phyloP scores from a whole-genome alignment of 2,797 vertebrate species.

The Galaxias olidus region DNA sequence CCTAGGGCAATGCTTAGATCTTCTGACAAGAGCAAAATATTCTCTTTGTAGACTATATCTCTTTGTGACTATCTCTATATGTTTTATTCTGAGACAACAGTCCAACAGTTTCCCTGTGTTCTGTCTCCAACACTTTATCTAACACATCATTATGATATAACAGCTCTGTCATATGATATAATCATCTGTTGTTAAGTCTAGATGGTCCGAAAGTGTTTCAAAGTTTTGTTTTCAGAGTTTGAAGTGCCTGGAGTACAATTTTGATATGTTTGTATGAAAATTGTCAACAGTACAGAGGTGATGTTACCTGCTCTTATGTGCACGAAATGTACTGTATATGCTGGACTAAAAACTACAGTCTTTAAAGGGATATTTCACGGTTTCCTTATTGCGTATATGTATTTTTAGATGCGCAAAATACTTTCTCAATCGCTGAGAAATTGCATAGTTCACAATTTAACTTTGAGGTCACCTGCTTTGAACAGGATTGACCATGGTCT shows the following conservation, averaged over 20 bases:
- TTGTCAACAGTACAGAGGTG: not conserved
- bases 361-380: too few species aligned
- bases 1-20: slow-evolving; percentile 4
- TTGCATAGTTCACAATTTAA: slow-evolving; percentile 13
- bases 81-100: not conserved
- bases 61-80: not conserved
- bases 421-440: slow-evolving; percentile 4
- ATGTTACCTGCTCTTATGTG: slow-evolving; percentile 9
- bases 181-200: slow-evolving; percentile 11
- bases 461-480: not conserved
- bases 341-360: too few species aligned
- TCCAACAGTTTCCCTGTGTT: too few species aligned
- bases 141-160: slow-evolving; percentile 19
- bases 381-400: slow-evolving; percentile 11
- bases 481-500: slow-evolving; percentile 17
- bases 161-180: too few species aligned
- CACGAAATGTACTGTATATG: too few species aligned
- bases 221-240: slow-evolving; percentile 18
- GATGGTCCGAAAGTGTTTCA: slow-evolving; percentile 3
- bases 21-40: slow-evolving; percentile 3
- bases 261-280: not conserved
- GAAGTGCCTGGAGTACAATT: slow-evolving; percentile 4
- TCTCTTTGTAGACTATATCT: slow-evolving; percentile 13
- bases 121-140: slow-evolving; percentile 5
- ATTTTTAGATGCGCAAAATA: slow-evolving; percentile 12